phyloP scores from a whole-genome alignment of 1,140 invertebrate species.

The Ridgeia piscesae region DNA sequence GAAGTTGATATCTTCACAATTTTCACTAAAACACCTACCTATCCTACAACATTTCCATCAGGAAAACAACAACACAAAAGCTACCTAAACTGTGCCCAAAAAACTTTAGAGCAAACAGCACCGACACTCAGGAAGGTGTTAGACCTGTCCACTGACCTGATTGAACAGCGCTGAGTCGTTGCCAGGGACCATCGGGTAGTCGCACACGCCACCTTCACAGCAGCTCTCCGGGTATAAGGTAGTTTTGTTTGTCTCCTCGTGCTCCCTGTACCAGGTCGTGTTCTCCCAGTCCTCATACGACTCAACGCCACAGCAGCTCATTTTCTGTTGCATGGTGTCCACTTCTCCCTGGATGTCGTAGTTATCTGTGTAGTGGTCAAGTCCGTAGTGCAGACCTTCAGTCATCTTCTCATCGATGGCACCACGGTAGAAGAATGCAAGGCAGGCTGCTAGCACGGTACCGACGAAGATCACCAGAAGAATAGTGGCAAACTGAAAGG shows the following conservation, averaged over 20 bases:
- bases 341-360: conserved; percentile 43
- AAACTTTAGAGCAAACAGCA: too few species aligned
- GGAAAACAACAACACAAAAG: too few species aligned
- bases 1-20: too few species aligned
- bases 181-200: conserved; percentile 22
- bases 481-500: conserved; percentile 49
- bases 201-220: conserved; percentile 6
- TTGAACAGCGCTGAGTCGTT: conserved; percentile 25
- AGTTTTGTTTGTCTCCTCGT: conserved; percentile 28
- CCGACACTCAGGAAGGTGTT: too few species aligned
- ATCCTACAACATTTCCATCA: too few species aligned
- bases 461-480: conserved; percentile 50
- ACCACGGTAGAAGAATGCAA: conserved; percentile 49
- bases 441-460: conserved; percentile 43
- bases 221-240: conserved; percentile 42
- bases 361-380: conserved; percentile 42
- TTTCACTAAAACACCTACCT: too few species aligned
- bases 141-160: conserved; percentile 30
- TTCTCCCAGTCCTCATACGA: conserved; percentile 47
- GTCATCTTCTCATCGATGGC: conserved; percentile 43
- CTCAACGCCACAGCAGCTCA: conserved; percentile 51
- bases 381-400: conserved; percentile 41
- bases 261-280: conserved; percentile 33
- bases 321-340: conserved; percentile 50
- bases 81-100: too few species aligned